Evolutionary conservation across 2,113 vertebrate genomes (phyloP).

Genomic region (Stigmatopora argus): DNA sequence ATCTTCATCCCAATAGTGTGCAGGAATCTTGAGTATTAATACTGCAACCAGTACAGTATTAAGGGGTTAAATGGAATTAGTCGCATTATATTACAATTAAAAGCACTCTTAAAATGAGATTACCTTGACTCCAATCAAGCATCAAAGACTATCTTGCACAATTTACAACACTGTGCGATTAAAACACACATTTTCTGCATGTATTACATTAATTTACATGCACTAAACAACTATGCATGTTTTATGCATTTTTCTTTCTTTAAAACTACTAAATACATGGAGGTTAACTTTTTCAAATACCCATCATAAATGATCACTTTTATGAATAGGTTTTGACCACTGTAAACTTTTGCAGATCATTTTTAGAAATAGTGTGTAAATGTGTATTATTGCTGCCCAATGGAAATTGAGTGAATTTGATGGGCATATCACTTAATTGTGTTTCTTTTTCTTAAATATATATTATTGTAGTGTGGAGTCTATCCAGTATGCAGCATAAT

Average conservation of each 20-base stretch:
- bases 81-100: not conserved
- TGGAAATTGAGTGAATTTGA: not conserved
- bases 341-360: slow-evolving; percentile 43
- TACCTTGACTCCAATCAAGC: not conserved
- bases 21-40: not conserved
- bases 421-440: not conserved
- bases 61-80: not conserved
- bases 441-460: too few relatives aligned
- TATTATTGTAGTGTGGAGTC: not conserved
- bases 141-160: slow-evolving; percentile 1
- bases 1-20: not conserved
- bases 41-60: not conserved
- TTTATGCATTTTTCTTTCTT: slow-evolving; percentile 5
- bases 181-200: slow-evolving; percentile 1
- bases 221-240: not conserved
- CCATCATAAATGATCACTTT: not conserved
- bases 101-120: not conserved
- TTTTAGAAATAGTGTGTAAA: slow-evolving; percentile 36
- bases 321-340: not conserved
- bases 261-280: not conserved
- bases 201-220: slow-evolving; percentile 34
- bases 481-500: not conserved
- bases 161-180: not conserved
- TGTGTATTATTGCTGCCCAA: slow-evolving; percentile 10
- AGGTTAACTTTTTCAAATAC: not conserved